Evolutionary conservation across 2,797 vertebrate species (phyloP).

Genomic region (Tapirus indicus): DNA sequence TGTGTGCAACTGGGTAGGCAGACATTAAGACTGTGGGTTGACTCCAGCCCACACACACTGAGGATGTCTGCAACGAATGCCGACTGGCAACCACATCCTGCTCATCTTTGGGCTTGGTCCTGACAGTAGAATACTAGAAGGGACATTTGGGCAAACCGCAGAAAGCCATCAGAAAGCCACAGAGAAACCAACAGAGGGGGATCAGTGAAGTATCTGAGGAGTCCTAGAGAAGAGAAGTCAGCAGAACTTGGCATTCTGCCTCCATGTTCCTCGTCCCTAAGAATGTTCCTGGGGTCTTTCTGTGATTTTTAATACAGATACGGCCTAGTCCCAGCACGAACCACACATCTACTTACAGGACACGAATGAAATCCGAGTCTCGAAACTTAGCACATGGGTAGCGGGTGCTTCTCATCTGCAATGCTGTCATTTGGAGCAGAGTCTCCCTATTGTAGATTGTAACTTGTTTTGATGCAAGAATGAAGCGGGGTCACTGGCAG

Average conservation of each 20-base stretch:
- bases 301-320: neutral
- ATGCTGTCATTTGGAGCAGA: neutral
- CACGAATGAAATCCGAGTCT: neutral
- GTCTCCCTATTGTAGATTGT: too few species aligned
- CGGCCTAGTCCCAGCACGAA: neutral
- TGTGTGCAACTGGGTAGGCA: neutral
- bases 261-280: neutral
- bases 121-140: conserved; percentile 2
- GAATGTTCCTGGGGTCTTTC: neutral
- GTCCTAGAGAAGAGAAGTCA: neutral
- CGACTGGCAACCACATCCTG: neutral
- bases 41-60: neutral
- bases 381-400: neutral
- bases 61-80: neutral
- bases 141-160: neutral
- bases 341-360: neutral
- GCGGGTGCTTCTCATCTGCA: neutral
- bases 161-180: neutral
- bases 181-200: neutral
- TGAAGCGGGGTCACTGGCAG: neutral
- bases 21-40: accelerated
- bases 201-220: neutral
- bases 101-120: neutral
- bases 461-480: neutral
- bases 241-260: neutral